A percentile compares a stretch with the other conserved stretches of the same genome.
Conservation (phyloP, 2,797 vertebrate genomes). For the Anniella stebbinsi region DNA sequence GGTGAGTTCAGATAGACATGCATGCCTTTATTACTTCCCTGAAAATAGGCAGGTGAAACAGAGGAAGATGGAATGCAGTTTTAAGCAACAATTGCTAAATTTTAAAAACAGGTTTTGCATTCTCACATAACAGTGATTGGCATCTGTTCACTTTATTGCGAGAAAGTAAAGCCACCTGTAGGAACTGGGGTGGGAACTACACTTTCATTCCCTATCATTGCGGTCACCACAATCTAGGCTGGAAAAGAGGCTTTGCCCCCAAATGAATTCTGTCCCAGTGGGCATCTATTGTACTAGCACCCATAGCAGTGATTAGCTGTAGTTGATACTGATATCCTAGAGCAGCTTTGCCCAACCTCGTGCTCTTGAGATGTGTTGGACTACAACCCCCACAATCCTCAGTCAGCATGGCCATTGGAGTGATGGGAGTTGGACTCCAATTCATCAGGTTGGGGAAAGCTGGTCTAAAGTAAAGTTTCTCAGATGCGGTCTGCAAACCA, state of each 20-base stretch:
- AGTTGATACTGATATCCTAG: neutral
- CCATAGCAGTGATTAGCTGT: neutral
- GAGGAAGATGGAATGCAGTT: neutral
- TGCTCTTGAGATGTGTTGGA: neutral
- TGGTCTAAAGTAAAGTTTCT: neutral
- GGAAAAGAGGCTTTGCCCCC: neutral
- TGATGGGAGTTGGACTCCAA: neutral
- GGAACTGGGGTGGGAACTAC: neutral
- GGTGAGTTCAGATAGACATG: conserved; percentile 77
- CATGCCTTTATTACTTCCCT: neutral
- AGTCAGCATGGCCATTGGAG: neutral
- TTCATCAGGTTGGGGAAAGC: neutral
- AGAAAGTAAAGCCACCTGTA: neutral
- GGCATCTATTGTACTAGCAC: neutral
- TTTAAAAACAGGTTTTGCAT: neutral
- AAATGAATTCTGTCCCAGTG: neutral
- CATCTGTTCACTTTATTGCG: neutral
- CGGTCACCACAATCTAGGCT: neutral
- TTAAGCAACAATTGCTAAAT: neutral
- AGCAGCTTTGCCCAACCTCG: no score
- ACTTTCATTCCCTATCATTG: neutral
- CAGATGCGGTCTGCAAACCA: neutral
- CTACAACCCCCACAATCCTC: neutral
- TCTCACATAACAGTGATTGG: neutral
- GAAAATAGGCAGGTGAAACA: neutral